Percentiles rank a stretch among this genome's conserved stretches.
Conservation (phyloP, 2,888 invertebrate genomes). For the Ophion costatus region DNA sequence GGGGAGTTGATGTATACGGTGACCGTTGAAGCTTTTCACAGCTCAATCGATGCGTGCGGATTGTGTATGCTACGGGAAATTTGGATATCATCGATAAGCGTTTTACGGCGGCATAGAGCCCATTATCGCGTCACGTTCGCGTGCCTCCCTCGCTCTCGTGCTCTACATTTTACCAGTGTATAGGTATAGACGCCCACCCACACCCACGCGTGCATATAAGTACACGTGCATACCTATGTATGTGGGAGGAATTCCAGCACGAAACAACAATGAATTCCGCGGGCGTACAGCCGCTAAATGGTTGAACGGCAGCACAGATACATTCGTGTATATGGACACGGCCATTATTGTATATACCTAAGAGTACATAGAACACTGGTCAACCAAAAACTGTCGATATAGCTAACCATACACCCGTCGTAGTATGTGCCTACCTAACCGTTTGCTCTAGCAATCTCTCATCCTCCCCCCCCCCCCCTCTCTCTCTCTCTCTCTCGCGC, state of each 20-base stretch:
- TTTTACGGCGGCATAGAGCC: constrained; percentile 52
- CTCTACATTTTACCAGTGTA: constrained; percentile 8
- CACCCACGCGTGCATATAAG: neutral
- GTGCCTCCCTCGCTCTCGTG: constrained; percentile 23
- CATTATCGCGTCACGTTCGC: constrained; percentile 60
- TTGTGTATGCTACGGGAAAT: constrained; percentile 49
- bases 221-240: neutral
- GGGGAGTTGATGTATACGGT: constrained; percentile 1
- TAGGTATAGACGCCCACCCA: neutral
- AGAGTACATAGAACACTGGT: constrained; percentile 24
- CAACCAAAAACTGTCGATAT: constrained; percentile 38
- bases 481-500: constrained; percentile 11
- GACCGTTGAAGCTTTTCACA: constrained; percentile 43
- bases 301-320: constrained; percentile 48
- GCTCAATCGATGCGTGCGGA: constrained; percentile 45
- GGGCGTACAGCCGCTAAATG: constrained; percentile 61
- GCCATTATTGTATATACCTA: constrained; percentile 16
- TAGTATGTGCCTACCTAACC: constrained; percentile 2
- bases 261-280: constrained; percentile 63
- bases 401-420: constrained; percentile 4
- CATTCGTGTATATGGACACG: constrained; percentile 10
- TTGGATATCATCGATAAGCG: constrained; percentile 64
- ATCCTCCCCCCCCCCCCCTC: constrained; percentile 1
- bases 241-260: constrained; percentile 47
- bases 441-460: constrained; percentile 31